These are phyloP conservation scores for Mythimna loreyi DNA, from an alignment of 2,888 invertebrate species.

Conservation along the genomic window DNA sequence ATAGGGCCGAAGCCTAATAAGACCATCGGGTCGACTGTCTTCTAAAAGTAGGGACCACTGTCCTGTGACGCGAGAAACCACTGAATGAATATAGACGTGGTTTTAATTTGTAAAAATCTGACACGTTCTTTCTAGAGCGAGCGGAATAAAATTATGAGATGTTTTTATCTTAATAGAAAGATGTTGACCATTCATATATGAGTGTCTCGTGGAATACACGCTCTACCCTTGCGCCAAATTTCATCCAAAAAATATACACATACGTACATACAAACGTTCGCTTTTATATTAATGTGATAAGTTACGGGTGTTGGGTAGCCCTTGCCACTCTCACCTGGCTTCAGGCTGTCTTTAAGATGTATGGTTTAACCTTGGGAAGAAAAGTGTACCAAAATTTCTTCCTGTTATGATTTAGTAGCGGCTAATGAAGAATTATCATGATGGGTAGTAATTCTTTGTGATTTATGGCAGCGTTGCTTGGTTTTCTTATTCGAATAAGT, in stretches of 20 bases:
- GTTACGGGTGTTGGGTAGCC: slow-evolving; percentile 53
- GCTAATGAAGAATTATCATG: slow-evolving; percentile 43
- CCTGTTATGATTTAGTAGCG: slow-evolving; percentile 27
- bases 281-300: not conserved
- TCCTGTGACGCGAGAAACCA: too few relatives aligned
- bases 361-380: slow-evolving; percentile 36
- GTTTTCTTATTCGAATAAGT: not conserved
- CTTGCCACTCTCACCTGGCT: slow-evolving; percentile 59
- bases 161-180: too few relatives aligned
- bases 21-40: too few relatives aligned
- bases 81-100: too few relatives aligned
- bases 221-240: too few relatives aligned
- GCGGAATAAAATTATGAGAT: too few relatives aligned
- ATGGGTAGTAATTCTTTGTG: slow-evolving; percentile 15
- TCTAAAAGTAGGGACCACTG: too few relatives aligned
- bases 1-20: too few relatives aligned
- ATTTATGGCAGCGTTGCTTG: not conserved
- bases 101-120: too few relatives aligned
- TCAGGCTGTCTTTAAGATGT: slow-evolving; percentile 35
- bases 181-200: too few relatives aligned
- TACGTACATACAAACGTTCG: not conserved
- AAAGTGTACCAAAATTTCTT: slow-evolving; percentile 19
- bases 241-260: not conserved
- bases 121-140: too few relatives aligned
- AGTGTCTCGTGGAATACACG: too few relatives aligned